phyloP scores from a whole-genome alignment of 2,113 vertebrate genomes.

The Petromus typicus region DNA sequence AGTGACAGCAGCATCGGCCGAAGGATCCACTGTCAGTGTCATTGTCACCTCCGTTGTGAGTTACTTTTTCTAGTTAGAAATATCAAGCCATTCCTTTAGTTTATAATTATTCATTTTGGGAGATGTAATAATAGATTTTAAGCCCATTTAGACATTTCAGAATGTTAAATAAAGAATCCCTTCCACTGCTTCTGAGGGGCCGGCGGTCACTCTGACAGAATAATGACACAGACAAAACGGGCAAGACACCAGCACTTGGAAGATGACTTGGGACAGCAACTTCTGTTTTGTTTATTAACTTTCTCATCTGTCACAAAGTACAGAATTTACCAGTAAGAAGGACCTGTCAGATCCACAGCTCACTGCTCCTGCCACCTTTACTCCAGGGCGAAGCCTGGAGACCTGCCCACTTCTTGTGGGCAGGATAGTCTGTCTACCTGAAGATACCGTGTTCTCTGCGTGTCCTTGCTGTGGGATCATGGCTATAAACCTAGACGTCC shows the following conservation, averaged over 20 bases:
- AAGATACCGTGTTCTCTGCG: not conserved
- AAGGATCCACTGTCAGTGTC: not conserved
- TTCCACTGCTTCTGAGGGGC: too few species aligned
- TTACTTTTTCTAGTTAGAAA: not conserved
- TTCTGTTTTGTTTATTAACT: not conserved
- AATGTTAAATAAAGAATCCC: too few species aligned
- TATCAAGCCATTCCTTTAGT: not conserved
- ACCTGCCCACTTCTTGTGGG: not conserved
- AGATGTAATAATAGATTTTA: not conserved
- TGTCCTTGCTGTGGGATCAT: not conserved
- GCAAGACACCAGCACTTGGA: not conserved
- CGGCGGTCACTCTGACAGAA: not conserved
- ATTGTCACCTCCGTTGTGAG: not conserved
- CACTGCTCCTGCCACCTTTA: not conserved
- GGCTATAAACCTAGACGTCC: not conserved
- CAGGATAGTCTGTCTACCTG: not conserved
- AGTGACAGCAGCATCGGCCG: not conserved
- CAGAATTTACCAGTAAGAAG: not conserved
- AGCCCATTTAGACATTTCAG: not conserved
- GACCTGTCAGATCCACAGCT: not conserved
- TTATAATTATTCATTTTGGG: not conserved
- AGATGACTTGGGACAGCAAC: not conserved
- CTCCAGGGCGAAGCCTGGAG: not conserved
- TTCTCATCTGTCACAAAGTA: not conserved
- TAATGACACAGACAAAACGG: not conserved